A percentile compares a stretch with the other conserved stretches of the same genome.
These are phyloP conservation scores for Daphoenositta chrysoptera DNA, from an alignment of 2,113 vertebrate genomes.

Conservation along the genomic window DNA sequence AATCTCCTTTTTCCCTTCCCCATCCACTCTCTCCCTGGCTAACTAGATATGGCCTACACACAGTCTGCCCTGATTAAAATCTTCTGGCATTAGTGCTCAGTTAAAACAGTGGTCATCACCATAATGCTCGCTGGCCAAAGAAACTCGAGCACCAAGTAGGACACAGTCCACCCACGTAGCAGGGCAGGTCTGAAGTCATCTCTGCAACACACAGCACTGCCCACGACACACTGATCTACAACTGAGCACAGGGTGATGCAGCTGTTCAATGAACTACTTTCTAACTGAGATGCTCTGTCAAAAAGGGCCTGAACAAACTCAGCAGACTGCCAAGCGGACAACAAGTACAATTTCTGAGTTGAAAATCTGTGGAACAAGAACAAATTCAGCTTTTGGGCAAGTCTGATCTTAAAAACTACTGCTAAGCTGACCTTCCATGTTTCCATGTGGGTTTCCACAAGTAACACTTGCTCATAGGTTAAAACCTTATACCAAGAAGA, in stretches of 20 bases:
- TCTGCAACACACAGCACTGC: neutral
- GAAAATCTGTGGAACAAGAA: neutral
- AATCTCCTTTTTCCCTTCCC: neutral
- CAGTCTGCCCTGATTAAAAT: constrained; percentile 12
- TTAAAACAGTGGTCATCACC: neutral
- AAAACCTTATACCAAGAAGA: neutral
- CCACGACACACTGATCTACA: neutral
- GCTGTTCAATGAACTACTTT: neutral
- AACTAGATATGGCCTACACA: neutral
- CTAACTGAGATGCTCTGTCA: neutral
- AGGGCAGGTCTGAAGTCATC: neutral
- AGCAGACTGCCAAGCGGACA: neutral
- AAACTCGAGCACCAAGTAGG: neutral
- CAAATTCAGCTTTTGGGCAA: neutral
- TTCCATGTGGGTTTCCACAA: neutral
- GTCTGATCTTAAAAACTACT: neutral
- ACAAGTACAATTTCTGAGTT: neutral
- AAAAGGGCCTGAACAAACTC: neutral
- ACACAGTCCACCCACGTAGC: neutral
- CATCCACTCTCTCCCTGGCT: neutral
- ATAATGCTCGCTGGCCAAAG: neutral
- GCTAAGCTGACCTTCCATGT: neutral
- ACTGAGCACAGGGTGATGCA: constrained; percentile 26
- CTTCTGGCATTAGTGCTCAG: neutral
- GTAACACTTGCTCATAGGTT: neutral